Base-by-base conservation (phyloP, 2,888 invertebrate genomes). In the Sisyra nigra region DNA sequence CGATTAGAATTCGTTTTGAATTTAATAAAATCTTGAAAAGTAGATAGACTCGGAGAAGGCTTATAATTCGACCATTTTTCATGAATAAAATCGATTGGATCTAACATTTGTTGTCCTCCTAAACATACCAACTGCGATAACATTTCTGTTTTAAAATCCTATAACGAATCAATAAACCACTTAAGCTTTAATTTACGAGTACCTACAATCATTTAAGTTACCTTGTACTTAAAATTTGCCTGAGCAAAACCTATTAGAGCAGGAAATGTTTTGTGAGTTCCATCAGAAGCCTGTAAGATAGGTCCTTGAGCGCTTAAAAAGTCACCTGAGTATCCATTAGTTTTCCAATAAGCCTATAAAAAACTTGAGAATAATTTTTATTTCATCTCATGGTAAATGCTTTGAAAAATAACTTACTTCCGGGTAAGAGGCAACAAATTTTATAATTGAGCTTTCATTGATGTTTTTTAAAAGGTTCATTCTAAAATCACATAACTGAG, bases 341-440 rank as follows among this genome's bases (percentile, higher is more conserved):
- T 38, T 37, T 39, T 49, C 57, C 57, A 58, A 47, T 57, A 58
- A 15, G 50, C 46, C 54, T 54, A 39, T 24, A 48, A 47, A 32
- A 36, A 18, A 40, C 32, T 42, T 14, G 19, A 24, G 5, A 24
- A 24, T 24, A 5, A 24, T 24, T 24, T 24, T 24, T 24, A 24
- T 24, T 5, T 5, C 5, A 24, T 24, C 11, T 5, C 24, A 24
- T 24, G 24, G 7, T 5, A 24, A 24, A 5, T 24, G 24, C 7
- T 24, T 24, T 7, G 7, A 24, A 37, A 31, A 14, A n/a, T 19
- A 32, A 9, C 32, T 18, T 50, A 52, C 52, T 49, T 48, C 47
- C 36, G 47, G 40, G 38, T 56, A 58, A 9, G 54, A 55, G 0
- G 49, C 51, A 13, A 55, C 46, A 44, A 57, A 58, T 44, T 54